Evolutionary conservation across 1,140 invertebrate genomes (phyloP).

Genomic region (Eurosta solidaginis): DNA sequence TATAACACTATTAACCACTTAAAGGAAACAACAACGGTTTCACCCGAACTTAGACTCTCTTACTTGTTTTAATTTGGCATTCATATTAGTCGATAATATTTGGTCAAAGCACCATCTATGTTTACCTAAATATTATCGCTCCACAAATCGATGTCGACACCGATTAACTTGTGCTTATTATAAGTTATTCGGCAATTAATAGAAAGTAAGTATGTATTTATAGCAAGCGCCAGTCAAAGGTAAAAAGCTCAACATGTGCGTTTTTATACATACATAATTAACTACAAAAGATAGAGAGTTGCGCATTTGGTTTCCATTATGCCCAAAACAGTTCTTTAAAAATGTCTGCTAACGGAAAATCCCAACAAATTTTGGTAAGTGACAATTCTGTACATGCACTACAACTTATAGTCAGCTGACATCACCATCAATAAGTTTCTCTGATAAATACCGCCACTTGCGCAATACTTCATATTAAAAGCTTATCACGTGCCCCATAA

Average conservation of each 20-base stretch:
- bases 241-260: not conserved
- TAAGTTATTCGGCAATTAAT: not conserved
- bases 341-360: too few relatives aligned
- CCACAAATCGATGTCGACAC: not conserved
- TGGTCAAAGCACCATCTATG: not conserved
- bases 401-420: too few relatives aligned
- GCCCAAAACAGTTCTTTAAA: too few relatives aligned
- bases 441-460: not conserved
- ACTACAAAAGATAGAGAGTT: too few relatives aligned
- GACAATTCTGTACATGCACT: too few relatives aligned
- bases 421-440: too few relatives aligned
- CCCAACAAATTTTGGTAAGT: too few relatives aligned
- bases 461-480: too few relatives aligned
- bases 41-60: too few relatives aligned
- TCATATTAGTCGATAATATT: not conserved
- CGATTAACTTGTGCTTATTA: not conserved
- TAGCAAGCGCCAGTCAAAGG: not conserved
- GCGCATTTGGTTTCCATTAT: too few relatives aligned
- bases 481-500: not conserved
- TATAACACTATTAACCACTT: not conserved
- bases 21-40: too few relatives aligned
- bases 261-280: not conserved
- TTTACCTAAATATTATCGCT: not conserved
- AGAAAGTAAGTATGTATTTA: not conserved
- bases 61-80: not conserved